Base-by-base conservation (phyloP, 2,888 invertebrate species). In the Parnassius apollo region DNA sequence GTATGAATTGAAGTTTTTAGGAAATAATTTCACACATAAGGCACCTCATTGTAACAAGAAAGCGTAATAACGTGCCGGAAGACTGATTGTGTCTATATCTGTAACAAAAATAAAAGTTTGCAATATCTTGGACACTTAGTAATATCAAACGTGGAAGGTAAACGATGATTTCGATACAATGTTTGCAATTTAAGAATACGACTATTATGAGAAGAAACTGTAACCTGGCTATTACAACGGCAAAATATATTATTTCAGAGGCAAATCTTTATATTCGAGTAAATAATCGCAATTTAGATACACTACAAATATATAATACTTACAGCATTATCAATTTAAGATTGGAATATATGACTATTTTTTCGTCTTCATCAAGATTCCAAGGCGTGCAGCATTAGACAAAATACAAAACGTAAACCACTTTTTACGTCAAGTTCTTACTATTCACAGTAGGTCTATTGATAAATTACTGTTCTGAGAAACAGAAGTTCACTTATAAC, bases 341-440 rank as follows among this genome's bases (percentile, higher is more conserved):
- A 86, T 88, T 82, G 78, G 81, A 90, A 86, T 83, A 83, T 82
- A 77, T 81, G 83, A 88, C 85, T 83, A 85, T 86, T 91, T 85
- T 53, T 91, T 91, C 91, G 88, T 88, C 87, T 85, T 85, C 83
- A 83, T 85, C 80, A 76, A 86, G 84, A 85, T 85, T 86, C 83
- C 86, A 89, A 86, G 86, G 91, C 92, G 91, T 91, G 91, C 89
- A 87, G 88, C 88, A 83, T 88, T 83, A 83, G 86, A 87, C 81
- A 85, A 89, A 49, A 90, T 89, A 84, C 81, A 81, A 81, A 79
- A 82, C 76, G 73, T 77, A 82, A 77, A 81, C 68, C 80, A 81
- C 82, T 80, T 78, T 74, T 75, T 66, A 68, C 66, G 68, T 69
- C 64, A 61, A 73, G 72, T 77, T 80, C 71, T 77, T 70, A 65